These are phyloP conservation scores for Tanytarsus gracilentus DNA, from an alignment of 2,888 invertebrate genomes.

Conservation along the genomic window DNA sequence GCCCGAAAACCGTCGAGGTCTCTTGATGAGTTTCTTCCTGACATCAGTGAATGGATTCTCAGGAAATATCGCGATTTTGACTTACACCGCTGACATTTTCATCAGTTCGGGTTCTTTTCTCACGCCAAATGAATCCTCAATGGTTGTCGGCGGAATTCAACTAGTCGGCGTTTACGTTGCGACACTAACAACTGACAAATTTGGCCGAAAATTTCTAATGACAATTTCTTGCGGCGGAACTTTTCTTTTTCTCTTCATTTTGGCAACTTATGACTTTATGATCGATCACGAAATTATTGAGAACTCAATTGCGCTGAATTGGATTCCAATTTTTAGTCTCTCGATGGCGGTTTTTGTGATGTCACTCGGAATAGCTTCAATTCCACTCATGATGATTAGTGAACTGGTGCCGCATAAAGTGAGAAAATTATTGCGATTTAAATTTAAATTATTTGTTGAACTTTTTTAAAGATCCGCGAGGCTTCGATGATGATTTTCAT, in stretches of 20 bases:
- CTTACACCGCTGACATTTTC: slow-evolving; percentile 31
- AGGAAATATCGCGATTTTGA: slow-evolving; percentile 31
- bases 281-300: not conserved
- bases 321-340: slow-evolving; percentile 32
- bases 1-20: slow-evolving; percentile 10
- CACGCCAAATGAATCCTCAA: slow-evolving; percentile 31
- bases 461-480: slow-evolving; percentile 6
- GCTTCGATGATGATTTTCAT: slow-evolving; percentile 30
- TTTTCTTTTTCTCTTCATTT: not conserved
- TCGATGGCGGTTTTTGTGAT: slow-evolving; percentile 31
- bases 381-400: slow-evolving; percentile 31
- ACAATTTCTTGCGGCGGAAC: slow-evolving; percentile 21
- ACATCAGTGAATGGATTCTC: slow-evolving; percentile 30
- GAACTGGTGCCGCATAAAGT: slow-evolving; percentile 32
- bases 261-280: not conserved
- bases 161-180: slow-evolving; percentile 31
- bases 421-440: not conserved
- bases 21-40: slow-evolving; percentile 29
- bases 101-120: slow-evolving; percentile 30
- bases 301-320: slow-evolving; percentile 15
- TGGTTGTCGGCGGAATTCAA: slow-evolving; percentile 31
- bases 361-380: slow-evolving; percentile 30
- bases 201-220: slow-evolving; percentile 30
- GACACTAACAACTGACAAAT: slow-evolving; percentile 30
- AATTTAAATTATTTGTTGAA: not conserved